Conservation (phyloP, 2,888 invertebrate species). For the Amphimallon solstitiale region DNA sequence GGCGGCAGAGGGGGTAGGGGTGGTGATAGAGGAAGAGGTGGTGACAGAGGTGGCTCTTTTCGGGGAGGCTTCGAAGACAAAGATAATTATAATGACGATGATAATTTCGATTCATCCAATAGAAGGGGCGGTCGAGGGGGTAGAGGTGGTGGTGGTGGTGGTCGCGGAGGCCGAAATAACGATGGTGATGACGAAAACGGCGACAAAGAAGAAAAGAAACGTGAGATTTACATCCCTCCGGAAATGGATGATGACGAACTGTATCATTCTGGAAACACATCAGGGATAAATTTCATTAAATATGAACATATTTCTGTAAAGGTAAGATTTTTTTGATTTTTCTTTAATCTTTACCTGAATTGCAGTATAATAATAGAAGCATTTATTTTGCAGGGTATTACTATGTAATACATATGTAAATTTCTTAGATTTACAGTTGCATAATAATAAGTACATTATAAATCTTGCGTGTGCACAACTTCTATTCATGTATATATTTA, state of each 20-base stretch:
- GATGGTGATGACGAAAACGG: constrained; percentile 26
- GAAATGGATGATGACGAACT: constrained; percentile 78
- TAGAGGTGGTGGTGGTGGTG: constrained; percentile 42
- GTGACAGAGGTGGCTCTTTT: constrained; percentile 49
- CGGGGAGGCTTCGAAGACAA: constrained; percentile 52
- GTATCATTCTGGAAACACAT: constrained; percentile 74
- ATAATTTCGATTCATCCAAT: constrained; percentile 40
- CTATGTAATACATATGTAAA: too few species aligned
- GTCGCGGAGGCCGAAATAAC: constrained; percentile 41
- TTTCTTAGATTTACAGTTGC: too few species aligned
- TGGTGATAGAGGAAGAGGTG: constrained; percentile 42
- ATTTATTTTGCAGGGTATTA: too few species aligned
- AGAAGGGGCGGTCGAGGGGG: constrained; percentile 34
- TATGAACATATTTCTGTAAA: constrained; percentile 90
- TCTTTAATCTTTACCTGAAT: too few species aligned
- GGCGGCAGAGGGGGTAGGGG: constrained; percentile 42
- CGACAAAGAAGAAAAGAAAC: constrained; percentile 65
- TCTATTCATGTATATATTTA: too few species aligned
- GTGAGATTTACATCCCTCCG: constrained; percentile 77
- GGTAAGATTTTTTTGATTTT: constrained; percentile 67
- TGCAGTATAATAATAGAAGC: too few species aligned
- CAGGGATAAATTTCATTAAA: constrained; percentile 93
- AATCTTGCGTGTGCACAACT: too few species aligned
- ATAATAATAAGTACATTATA: too few species aligned
- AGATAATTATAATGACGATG: constrained; percentile 58